Conservation (phyloP, 2,113 vertebrate genomes). For the Penelope pileata region DNA sequence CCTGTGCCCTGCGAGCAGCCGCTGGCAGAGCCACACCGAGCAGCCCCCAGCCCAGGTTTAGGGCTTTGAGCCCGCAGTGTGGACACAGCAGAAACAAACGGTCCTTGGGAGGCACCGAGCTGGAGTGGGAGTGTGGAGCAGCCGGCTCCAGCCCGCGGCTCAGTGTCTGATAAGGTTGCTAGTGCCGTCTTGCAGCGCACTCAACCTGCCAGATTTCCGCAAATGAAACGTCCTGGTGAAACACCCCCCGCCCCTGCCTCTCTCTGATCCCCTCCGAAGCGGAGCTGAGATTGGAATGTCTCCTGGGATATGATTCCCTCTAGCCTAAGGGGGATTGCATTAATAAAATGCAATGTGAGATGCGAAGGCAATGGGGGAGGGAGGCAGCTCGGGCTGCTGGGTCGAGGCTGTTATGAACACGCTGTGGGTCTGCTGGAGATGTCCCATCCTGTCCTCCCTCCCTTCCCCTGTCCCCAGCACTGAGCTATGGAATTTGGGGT, state of each 20-base stretch:
- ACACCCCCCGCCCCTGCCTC: conserved; percentile 43
- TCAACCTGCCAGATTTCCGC: neutral
- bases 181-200: conserved; percentile 18
- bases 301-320: conserved; percentile 50
- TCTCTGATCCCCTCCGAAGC: conserved; percentile 40
- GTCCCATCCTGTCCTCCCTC: conserved; percentile 45
- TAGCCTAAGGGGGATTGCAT: conserved; percentile 41
- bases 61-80: neutral
- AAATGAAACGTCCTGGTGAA: neutral
- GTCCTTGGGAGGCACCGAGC: neutral
- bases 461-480: conserved; percentile 20
- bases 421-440: conserved; percentile 11
- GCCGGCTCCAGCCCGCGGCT: neutral
- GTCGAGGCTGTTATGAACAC: conserved; percentile 3
- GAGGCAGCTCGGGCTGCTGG: conserved; percentile 8
- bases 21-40: neutral
- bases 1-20: fast-evolving
- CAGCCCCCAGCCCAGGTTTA: neutral
- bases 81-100: neutral
- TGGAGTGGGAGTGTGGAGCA: neutral
- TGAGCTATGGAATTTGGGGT: conserved; percentile 49
- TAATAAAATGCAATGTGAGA: conserved; percentile 20
- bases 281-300: conserved; percentile 53
- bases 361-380: neutral
- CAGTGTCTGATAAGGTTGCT: neutral